These are phyloP conservation scores for Machaerirhynchus nigripectus DNA, from an alignment of 2,113 vertebrate species.

Conservation along the genomic window DNA sequence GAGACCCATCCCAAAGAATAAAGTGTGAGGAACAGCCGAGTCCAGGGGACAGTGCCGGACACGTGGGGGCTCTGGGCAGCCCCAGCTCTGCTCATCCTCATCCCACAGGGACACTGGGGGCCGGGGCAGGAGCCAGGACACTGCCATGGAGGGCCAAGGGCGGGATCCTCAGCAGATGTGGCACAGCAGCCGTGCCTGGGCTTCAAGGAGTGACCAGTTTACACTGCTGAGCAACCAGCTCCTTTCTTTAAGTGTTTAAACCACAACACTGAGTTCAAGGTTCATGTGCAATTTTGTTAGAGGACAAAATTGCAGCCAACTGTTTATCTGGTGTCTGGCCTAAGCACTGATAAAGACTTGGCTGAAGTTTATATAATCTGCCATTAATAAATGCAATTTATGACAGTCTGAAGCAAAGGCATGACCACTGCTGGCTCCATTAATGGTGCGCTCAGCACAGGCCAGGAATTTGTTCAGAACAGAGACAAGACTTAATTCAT, in stretches of 20 bases:
- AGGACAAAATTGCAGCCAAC: background rate
- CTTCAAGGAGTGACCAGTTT: background rate
- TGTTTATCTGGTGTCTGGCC: conserved; percentile 47
- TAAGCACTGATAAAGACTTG: conserved; percentile 52
- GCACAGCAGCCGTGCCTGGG: background rate
- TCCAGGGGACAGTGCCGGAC: fast-evolving
- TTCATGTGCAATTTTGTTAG: background rate
- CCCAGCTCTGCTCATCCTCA: background rate
- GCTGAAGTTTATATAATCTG: conserved; percentile 22
- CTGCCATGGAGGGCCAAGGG: background rate
- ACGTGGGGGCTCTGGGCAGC: fast-evolving
- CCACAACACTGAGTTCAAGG: background rate
- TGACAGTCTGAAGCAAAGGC: background rate
- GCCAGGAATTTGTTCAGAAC: background rate
- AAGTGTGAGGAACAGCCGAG: fast-evolving
- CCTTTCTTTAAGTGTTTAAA: background rate
- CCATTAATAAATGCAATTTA: conserved; percentile 41
- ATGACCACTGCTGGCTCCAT: background rate
- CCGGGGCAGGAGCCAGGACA: background rate
- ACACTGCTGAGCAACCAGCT: background rate
- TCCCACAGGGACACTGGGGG: background rate
- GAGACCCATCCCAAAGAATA: background rate
- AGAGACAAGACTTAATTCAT: background rate
- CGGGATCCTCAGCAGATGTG: background rate
- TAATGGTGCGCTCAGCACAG: background rate